A percentile compares a stretch with the other conserved stretches of the same genome.
Conservation (phyloP, 2,888 invertebrate species). For the Dasypogon diadema region DNA sequence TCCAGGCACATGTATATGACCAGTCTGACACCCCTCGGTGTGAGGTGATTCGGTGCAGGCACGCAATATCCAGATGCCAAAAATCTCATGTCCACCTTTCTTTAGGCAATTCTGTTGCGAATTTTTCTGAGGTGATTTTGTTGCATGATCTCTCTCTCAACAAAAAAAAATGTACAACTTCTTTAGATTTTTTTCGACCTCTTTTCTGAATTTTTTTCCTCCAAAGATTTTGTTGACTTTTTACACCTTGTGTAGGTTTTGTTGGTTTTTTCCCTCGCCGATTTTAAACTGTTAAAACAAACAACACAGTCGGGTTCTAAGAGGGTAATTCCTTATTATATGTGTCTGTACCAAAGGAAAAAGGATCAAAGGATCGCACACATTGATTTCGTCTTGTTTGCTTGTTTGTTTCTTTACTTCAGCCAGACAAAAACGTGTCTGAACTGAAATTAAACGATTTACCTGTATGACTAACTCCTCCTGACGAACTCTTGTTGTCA, state of each 20-base stretch:
- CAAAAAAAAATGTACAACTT: not conserved
- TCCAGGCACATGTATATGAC: not conserved
- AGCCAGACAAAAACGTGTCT: slow-evolving; percentile 5
- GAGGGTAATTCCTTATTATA: not conserved
- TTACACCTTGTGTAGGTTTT: slow-evolving; percentile 30
- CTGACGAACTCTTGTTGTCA: not conserved
- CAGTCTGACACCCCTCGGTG: not conserved
- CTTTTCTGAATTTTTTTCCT: slow-evolving; percentile 10
- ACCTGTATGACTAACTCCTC: slow-evolving; percentile 22
- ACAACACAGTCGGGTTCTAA: not conserved
- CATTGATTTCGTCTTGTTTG: slow-evolving; percentile 25
- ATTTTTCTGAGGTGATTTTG: not conserved
- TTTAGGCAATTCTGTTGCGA: not conserved
- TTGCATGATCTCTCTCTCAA: not conserved
- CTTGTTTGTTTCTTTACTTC: no score
- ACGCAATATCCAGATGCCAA: slow-evolving; percentile 38
- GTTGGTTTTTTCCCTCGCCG: not conserved
- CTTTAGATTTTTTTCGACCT: not conserved
- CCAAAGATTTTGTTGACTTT: slow-evolving; percentile 15
- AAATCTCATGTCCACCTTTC: not conserved
- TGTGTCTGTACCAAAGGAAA: not conserved
- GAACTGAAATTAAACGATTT: slow-evolving; percentile 37
- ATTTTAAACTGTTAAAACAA: slow-evolving; percentile 44
- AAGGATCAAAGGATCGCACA: slow-evolving; percentile 41
- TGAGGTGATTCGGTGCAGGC: slow-evolving; percentile 10